A percentile compares a stretch with the other conserved stretches of the same genome.
Evolutionary conservation across 2,888 invertebrate species (phyloP).

Genomic region (Caenorhabditis sp.): DNA sequence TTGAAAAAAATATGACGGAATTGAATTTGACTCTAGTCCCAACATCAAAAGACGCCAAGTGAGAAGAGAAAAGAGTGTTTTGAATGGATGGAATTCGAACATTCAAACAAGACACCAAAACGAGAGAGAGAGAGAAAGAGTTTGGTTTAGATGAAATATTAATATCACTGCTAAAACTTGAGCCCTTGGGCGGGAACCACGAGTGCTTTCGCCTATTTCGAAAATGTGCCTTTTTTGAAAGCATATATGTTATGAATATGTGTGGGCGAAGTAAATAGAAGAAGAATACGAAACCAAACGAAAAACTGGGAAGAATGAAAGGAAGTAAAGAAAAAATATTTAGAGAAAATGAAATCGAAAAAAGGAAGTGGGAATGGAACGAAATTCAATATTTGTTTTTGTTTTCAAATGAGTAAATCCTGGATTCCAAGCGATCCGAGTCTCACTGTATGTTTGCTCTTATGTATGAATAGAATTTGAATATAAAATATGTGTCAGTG

Average conservation of each 20-base stretch:
- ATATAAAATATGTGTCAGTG: conserved; percentile 15
- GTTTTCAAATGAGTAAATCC: conserved; percentile 33
- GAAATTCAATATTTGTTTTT: conserved; percentile 59
- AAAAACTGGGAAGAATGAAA: conserved; percentile 8
- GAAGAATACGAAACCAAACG: conserved; percentile 5
- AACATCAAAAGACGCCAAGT: neutral
- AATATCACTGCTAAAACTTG: conserved; percentile 52
- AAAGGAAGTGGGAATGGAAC: conserved; percentile 46
- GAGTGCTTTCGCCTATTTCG: conserved; percentile 37
- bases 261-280: conserved; percentile 35
- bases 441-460: conserved; percentile 6
- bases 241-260: conserved; percentile 55
- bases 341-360: conserved; percentile 21
- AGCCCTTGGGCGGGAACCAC: conserved; percentile 13
- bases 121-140: neutral
- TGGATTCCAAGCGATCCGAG: conserved; percentile 2
- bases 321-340: conserved; percentile 19
- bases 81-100: neutral
- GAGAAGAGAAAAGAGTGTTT: neutral
- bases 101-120: neutral
- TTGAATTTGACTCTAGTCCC: neutral
- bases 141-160: conserved; percentile 54
- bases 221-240: conserved; percentile 51
- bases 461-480: conserved; percentile 16
- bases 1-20: neutral